Evolutionary conservation across 2,797 vertebrate genomes (phyloP).

Genomic region (Leucoraja ocellata): DNA sequence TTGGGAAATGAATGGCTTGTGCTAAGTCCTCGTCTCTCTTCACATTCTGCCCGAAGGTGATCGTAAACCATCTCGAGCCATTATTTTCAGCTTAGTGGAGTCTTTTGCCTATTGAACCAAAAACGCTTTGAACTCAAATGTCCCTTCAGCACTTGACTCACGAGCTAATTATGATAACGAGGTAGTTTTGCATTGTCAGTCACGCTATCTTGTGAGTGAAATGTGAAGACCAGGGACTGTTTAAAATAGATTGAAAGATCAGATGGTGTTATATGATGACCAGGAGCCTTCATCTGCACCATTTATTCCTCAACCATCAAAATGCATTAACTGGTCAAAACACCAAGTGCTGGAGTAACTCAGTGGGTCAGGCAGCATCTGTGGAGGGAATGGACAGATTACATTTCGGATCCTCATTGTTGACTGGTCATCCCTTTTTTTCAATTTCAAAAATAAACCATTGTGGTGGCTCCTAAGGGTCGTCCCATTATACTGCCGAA

Average conservation of each 20-base stretch:
- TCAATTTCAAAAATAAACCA: no score
- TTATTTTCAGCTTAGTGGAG: background rate
- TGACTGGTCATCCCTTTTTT: no score
- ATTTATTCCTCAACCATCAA: background rate
- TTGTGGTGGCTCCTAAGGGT: no score
- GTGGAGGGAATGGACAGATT: no score
- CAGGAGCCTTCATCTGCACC: background rate
- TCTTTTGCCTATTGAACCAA: background rate
- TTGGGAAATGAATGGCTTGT: background rate
- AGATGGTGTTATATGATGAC: background rate
- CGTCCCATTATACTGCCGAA: no score
- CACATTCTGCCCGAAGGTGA: background rate
- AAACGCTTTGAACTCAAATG: background rate
- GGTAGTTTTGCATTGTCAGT: background rate
- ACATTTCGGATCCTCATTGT: no score
- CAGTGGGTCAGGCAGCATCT: no score
- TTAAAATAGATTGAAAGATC: background rate
- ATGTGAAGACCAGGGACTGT: background rate
- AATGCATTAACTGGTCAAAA: background rate
- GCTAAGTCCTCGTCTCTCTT: background rate
- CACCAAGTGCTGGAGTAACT: no score
- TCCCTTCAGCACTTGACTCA: background rate
- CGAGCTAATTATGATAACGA: background rate
- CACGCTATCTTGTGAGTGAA: background rate
- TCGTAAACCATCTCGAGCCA: no score